Evolutionary conservation across 2,113 vertebrate species (phyloP).

Genomic region (Cnemophilus loriae): DNA sequence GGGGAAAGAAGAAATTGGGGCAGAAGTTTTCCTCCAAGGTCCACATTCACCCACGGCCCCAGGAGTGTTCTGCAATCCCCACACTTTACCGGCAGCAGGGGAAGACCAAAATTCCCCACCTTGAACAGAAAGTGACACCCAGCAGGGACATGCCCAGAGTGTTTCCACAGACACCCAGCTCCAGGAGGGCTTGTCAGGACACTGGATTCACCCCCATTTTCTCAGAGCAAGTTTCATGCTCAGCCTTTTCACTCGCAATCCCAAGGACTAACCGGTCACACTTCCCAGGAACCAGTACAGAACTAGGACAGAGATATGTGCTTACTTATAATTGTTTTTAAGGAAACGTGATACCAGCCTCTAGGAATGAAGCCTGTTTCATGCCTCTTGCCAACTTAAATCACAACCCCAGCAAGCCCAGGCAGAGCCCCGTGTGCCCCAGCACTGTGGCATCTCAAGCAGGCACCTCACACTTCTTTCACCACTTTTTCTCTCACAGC

Average conservation of each 20-base stretch:
- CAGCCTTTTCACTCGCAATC: not conserved
- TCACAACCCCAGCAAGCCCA: not conserved
- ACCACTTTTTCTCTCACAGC: slow-evolving; percentile 26
- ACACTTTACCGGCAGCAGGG: not conserved
- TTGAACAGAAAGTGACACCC: not conserved
- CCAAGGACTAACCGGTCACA: not conserved
- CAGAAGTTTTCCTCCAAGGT: not conserved
- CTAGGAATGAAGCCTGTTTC: not conserved
- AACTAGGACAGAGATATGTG: not conserved
- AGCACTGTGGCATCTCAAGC: slow-evolving; percentile 28
- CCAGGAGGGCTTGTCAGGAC: not conserved
- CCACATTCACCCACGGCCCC: not conserved
- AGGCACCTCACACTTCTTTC: not conserved
- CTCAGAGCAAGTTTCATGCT: not conserved
- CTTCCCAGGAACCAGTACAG: not conserved
- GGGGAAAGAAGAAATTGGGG: not conserved
- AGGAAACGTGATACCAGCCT: not conserved
- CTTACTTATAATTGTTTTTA: not conserved
- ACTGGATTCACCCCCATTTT: not conserved
- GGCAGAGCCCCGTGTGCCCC: slow-evolving; percentile 11
- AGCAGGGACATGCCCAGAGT: not conserved
- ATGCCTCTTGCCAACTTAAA: not conserved
- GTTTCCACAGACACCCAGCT: not conserved
- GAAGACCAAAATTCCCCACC: not conserved
- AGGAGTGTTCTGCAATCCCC: not conserved